Conservation (phyloP, 2,888 invertebrate genomes). For the Mythimna impura region DNA sequence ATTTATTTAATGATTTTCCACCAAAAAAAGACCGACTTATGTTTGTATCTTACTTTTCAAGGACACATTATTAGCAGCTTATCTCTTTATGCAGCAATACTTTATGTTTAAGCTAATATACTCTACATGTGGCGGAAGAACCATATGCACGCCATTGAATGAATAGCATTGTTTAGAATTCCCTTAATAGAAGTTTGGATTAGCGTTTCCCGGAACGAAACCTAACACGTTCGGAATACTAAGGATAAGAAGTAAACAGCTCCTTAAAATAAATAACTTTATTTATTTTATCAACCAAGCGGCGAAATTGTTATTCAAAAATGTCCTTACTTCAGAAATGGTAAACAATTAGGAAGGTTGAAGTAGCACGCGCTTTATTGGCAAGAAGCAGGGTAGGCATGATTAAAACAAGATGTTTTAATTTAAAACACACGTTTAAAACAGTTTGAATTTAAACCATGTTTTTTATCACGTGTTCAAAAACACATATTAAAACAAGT, state of each 20-base stretch:
- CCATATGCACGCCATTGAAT: constrained; percentile 8
- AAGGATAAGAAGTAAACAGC: not conserved
- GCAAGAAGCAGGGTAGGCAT: too few relatives aligned
- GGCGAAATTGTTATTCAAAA: not conserved
- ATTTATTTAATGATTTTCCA: too few relatives aligned
- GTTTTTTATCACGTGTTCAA: too few relatives aligned
- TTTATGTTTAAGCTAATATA: not conserved
- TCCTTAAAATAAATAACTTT: not conserved
- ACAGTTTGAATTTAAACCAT: too few relatives aligned
- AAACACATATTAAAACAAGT: too few relatives aligned
- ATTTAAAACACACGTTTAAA: too few relatives aligned
- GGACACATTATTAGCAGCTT: not conserved
- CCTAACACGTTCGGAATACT: constrained; percentile 6
- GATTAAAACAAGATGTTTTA: too few relatives aligned
- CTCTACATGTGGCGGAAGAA: constrained; percentile 11
- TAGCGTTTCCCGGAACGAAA: constrained; percentile 49
- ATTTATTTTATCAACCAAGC: not conserved
- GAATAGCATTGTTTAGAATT: constrained; percentile 45
- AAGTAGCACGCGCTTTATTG: not conserved
- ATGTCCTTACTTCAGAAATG: constrained; percentile 3
- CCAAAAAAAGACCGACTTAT: not conserved
- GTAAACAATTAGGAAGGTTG: constrained; percentile 6
- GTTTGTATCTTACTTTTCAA: not conserved
- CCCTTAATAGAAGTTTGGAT: constrained; percentile 36
- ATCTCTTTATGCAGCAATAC: too few relatives aligned